Conservation (phyloP, 1,140 invertebrate species). For the Harpegnathos saltator region DNA sequence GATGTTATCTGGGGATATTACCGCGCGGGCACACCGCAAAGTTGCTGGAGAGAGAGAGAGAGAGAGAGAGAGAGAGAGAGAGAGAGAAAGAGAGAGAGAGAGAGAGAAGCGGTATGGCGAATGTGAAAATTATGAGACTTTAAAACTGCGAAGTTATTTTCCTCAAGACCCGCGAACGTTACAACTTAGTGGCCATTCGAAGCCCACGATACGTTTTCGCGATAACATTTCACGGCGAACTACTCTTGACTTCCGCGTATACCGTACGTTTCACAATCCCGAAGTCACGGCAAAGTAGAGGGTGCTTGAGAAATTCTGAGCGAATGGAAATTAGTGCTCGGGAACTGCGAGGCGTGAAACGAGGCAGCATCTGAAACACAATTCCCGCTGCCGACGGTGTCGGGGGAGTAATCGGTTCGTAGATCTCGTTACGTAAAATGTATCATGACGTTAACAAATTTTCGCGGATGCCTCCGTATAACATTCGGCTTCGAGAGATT, state of each 20-base stretch:
- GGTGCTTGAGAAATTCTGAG: slow-evolving; percentile 37
- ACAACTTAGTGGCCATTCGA: slow-evolving; percentile 26
- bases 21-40: slow-evolving; percentile 3
- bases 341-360: slow-evolving; percentile 26
- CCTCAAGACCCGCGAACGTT: slow-evolving; percentile 17
- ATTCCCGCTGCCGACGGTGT: background rate
- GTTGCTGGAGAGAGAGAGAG: no score
- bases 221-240: slow-evolving; percentile 37
- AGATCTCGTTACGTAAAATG: slow-evolving; percentile 44
- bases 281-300: slow-evolving; percentile 26
- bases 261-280: slow-evolving; percentile 31
- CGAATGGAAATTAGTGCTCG: slow-evolving; percentile 34
- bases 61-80: no score
- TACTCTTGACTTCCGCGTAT: slow-evolving; percentile 16
- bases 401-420: slow-evolving; percentile 19
- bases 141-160: slow-evolving; percentile 41
- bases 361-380: slow-evolving; percentile 17
- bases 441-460: slow-evolving; percentile 33
- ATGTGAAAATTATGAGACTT: slow-evolving; percentile 58
- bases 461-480: slow-evolving; percentile 20
- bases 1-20: slow-evolving; percentile 14
- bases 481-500: background rate
- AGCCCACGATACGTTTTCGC: slow-evolving; percentile 39
- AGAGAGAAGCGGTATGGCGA: slow-evolving; percentile 3
- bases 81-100: no score